A percentile compares a stretch with the other conserved stretches of the same genome.
Evolutionary conservation across 2,113 vertebrate genomes (phyloP).

Genomic region (Apteryx owenii): DNA sequence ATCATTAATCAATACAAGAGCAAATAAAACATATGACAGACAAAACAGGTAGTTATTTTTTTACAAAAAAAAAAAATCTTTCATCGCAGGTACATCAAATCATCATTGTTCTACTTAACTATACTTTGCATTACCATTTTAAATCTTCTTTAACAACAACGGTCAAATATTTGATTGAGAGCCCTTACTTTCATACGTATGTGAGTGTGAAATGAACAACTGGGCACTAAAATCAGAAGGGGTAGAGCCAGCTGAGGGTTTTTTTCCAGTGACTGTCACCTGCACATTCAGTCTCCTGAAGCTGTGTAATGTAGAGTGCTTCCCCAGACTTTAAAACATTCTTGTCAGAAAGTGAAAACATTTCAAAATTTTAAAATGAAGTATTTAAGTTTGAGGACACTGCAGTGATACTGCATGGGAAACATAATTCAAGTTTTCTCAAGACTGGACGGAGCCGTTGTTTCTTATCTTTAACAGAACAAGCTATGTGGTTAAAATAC

Average conservation of each 20-base stretch:
- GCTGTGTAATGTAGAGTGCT: neutral
- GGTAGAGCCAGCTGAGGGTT: neutral
- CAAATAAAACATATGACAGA: neutral
- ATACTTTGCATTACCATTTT: neutral
- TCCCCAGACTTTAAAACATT: neutral
- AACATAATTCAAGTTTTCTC: neutral
- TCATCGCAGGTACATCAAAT: neutral
- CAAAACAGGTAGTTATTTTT: neutral
- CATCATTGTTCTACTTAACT: neutral
- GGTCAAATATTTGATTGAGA: neutral
- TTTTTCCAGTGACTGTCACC: neutral
- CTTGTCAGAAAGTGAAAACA: rapidly evolving
- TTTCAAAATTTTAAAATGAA: neutral
- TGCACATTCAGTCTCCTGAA: neutral
- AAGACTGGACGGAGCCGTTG: neutral
- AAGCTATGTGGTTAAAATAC: neutral
- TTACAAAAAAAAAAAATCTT: neutral
- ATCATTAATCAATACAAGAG: neutral
- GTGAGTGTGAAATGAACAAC: neutral
- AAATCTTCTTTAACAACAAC: neutral
- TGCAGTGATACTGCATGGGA: neutral
- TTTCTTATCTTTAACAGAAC: neutral
- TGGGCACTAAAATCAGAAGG: rapidly evolving
- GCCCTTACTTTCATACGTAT: neutral
- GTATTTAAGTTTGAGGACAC: neutral